These are phyloP conservation scores for Thermophis baileyi DNA, from an alignment of 2,113 vertebrate species.

Conservation along the genomic window DNA sequence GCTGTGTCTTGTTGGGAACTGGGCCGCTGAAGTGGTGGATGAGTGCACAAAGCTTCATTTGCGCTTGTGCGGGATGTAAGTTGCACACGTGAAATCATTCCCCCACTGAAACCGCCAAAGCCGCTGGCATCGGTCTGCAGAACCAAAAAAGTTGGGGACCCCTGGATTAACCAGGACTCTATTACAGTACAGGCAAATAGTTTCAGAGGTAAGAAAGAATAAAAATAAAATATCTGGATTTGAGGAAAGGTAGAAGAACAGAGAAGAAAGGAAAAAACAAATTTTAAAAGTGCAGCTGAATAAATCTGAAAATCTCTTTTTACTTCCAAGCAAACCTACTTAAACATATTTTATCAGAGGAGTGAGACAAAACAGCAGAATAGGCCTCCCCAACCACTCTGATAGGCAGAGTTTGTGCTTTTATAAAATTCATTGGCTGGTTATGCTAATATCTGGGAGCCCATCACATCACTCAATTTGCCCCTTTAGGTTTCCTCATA, in stretches of 20 bases:
- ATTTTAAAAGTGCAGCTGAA: background rate
- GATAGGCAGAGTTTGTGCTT: background rate
- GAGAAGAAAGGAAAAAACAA: background rate
- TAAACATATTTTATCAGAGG: background rate
- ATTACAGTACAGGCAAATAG: background rate
- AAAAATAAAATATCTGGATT: background rate
- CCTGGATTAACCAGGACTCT: background rate
- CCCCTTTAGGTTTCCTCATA: background rate
- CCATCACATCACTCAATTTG: background rate
- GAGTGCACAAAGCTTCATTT: background rate
- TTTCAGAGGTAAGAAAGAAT: background rate
- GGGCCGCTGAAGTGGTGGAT: background rate
- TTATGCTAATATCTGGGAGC: background rate
- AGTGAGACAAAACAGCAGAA: background rate
- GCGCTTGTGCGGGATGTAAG: background rate
- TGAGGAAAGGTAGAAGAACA: background rate
- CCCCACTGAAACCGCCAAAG: background rate
- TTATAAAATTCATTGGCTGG: background rate
- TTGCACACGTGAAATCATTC: background rate
- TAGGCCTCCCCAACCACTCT: background rate
- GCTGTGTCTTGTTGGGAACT: background rate
- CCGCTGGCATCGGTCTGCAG: background rate
- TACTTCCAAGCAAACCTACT: background rate
- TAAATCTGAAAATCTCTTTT: background rate
- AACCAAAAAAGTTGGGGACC: background rate